phyloP scores from a whole-genome alignment of 2,797 vertebrate genomes.

The Oryzias sinensis region DNA sequence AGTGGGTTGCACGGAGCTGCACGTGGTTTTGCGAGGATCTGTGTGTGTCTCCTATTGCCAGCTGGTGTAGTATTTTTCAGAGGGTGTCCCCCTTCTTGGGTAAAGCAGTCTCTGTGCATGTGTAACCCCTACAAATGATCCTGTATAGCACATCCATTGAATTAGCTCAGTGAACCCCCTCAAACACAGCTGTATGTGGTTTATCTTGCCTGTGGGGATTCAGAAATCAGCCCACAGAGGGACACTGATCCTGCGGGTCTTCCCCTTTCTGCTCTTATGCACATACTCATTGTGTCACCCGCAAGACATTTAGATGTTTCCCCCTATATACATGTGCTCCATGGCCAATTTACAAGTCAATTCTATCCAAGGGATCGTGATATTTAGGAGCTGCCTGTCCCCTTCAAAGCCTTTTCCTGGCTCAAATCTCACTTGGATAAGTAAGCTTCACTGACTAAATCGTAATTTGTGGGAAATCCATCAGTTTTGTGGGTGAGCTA shows the following conservation, averaged over 20 bases:
- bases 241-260: conserved; percentile 50
- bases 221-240: conserved; percentile 51
- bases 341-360: conserved; percentile 67
- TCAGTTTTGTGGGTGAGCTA: conserved; percentile 50
- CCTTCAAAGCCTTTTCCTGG: conserved; percentile 22
- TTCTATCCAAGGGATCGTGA: conserved; percentile 61
- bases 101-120: conserved; percentile 20
- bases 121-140: conserved; percentile 25
- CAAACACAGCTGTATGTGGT: conserved; percentile 70
- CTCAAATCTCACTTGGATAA: conserved; percentile 47
- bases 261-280: conserved; percentile 27
- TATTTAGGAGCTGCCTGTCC: conserved; percentile 67
- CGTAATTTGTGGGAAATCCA: conserved; percentile 52
- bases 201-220: conserved; percentile 61
- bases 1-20: conserved; percentile 60
- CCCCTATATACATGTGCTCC: conserved; percentile 51
- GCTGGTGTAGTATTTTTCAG: conserved; percentile 63
- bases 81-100: conserved; percentile 46
- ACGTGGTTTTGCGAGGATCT: conserved; percentile 28
- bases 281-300: conserved; percentile 25
- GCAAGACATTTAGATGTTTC: conserved; percentile 64
- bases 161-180: conserved; percentile 62
- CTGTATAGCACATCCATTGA: conserved; percentile 43
- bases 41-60: conserved; percentile 57
- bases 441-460: conserved; percentile 45